Conservation (phyloP, 92 coral and sea anemone genomes). For the Blastomussa wellsi region DNA sequence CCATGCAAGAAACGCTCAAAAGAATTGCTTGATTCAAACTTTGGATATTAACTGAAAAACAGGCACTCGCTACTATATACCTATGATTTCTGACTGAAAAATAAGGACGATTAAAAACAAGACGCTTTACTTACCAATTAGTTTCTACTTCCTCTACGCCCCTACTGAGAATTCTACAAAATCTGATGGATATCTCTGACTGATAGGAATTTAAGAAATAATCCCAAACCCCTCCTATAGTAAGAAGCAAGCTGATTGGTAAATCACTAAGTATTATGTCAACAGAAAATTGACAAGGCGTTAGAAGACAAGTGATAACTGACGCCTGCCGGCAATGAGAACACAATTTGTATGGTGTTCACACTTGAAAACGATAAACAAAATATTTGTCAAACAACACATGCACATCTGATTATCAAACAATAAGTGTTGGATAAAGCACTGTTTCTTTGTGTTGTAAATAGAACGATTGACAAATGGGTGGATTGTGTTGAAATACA, state of each 20-base stretch:
- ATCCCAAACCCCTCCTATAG: neutral
- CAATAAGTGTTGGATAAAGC: neutral
- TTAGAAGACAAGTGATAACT: neutral
- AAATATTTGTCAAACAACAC: neutral
- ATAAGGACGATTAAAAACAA: neutral
- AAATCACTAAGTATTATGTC: constrained; percentile 31
- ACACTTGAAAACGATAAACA: constrained; percentile 17
- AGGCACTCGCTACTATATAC: neutral
- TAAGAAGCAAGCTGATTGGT: neutral
- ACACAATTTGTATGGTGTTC: constrained; percentile 27
- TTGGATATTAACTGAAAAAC: neutral
- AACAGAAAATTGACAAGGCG: constrained; percentile 23
- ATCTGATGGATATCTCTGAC: constrained; percentile 3
- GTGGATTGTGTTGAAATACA: too few species aligned
- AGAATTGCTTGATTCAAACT: neutral
- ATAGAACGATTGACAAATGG: too few species aligned
- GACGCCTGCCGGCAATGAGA: neutral
- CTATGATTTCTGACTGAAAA: neutral
- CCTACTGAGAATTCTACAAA: neutral
- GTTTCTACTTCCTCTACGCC: neutral
- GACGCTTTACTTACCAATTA: constrained; percentile 9
- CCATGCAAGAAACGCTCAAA: neutral
- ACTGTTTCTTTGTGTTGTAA: too few species aligned
- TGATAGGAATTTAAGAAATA: constrained; percentile 10
- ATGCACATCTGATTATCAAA: neutral